Evolutionary conservation across 2,797 vertebrate species (phyloP), one percentile per base, ranked within the genome.

Genomic region (Enteromius radiatus): DNA sequence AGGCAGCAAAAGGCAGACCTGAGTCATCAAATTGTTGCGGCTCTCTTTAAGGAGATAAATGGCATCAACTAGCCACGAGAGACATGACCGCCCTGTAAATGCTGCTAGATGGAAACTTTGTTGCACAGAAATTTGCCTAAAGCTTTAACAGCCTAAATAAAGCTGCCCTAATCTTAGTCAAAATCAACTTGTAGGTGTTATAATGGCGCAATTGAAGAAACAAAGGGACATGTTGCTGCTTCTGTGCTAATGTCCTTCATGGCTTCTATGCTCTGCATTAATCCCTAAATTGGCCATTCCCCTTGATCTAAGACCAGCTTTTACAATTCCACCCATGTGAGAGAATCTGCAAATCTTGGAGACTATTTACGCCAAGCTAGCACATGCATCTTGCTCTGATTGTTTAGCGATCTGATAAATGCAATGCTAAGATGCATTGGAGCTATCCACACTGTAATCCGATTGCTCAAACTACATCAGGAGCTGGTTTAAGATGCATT

Each of bases 231-330:
- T 8, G 23, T 82, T 67, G 33, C 45, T 82, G 59, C 43, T 52
- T 10, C 70, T 54, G 17, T 56, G 59, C 43, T 75, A n/a, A 75
- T 75, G 52, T 75, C 47, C n/a, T 75, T 19, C 36, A 81, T 36
- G 23, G n/a, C 61, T 54, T n/a, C 52, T 65, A 33, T 31, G 47
- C 61, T 74, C 45, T 82, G 71, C 71, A 75, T 54, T 49, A 54
- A 31, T 17, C 11, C 31, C 61, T 65, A 54, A 82, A 52, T 56
- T 75, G 45, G 31, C 80, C 15, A 28, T 65, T 75, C 59, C 26
- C 63, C 8, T 56, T 82, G 33, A 82, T 76, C 47, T 82, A 67
- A 54, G 23, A 76, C 49, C 71, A 76, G 71, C 36, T 45, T 82
- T 56, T 5, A 23, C 17, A 68, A 67, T 56, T 14, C 45, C 56